Conservation (phyloP, 2,888 invertebrate genomes). For the Hirudinaria manillensis region DNA sequence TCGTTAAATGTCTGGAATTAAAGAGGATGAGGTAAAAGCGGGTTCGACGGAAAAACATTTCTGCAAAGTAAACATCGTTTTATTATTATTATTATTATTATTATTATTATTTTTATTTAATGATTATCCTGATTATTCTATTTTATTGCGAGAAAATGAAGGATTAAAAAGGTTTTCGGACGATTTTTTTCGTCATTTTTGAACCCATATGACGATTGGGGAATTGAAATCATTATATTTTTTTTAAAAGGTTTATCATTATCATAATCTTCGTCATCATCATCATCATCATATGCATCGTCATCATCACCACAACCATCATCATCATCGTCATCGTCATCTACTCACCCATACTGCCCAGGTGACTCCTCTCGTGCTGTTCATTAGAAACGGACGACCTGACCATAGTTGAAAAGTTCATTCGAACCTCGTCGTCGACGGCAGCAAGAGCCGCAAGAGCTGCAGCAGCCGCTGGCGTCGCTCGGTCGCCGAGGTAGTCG, state of each 20-base stretch:
- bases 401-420: background rate
- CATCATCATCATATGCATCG: slow-evolving; percentile 13
- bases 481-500: no score
- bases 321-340: slow-evolving; percentile 9
- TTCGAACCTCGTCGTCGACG: background rate
- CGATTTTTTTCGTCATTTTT: background rate
- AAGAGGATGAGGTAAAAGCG: no score
- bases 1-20: no score
- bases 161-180: background rate
- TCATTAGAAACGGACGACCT: no score
- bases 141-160: background rate
- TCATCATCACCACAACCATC: background rate
- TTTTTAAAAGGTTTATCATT: background rate
- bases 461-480: background rate
- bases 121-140: background rate
- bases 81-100: no score
- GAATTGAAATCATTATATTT: slow-evolving; percentile 4
- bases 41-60: no score
- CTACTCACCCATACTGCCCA: background rate
- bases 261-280: slow-evolving; percentile 5
- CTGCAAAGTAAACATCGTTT: no score
- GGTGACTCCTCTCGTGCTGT: no score
- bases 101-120: no score
- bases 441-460: background rate
- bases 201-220: background rate